Evolutionary conservation across 2,888 invertebrate genomes (phyloP).

Genomic region (Acanthosoma haemorrhoidale): DNA sequence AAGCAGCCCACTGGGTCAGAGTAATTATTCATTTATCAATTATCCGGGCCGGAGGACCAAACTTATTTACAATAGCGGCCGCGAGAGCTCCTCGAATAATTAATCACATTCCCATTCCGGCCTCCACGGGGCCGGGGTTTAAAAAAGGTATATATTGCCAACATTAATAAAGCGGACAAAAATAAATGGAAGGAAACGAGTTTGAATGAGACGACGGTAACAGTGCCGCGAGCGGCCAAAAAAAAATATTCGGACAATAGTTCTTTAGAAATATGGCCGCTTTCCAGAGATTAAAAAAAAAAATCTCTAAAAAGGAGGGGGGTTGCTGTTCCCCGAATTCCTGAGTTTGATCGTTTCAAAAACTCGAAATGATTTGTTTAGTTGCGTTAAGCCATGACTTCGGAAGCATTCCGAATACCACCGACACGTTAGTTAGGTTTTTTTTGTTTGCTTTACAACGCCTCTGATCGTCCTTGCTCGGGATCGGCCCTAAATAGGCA

Average conservation of each 20-base stretch:
- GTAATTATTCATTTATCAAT: too few relatives aligned
- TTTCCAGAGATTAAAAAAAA: background rate
- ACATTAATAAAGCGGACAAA: background rate
- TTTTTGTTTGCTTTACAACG: background rate
- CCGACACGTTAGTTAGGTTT: background rate
- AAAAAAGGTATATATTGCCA: too few relatives aligned
- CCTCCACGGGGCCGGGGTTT: too few relatives aligned
- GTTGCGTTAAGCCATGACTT: background rate
- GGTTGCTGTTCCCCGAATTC: too few relatives aligned
- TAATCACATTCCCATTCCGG: too few relatives aligned
- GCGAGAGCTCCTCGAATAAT: too few relatives aligned
- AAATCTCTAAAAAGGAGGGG: background rate
- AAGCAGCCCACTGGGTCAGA: too few relatives aligned
- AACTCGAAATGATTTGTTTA: background rate
- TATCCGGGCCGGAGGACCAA: too few relatives aligned
- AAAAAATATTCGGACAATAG: constrained; percentile 6
- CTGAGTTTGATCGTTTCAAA: background rate
- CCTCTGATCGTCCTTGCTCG: background rate
- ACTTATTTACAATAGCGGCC: too few relatives aligned
- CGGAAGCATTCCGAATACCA: background rate
- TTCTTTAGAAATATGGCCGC: background rate
- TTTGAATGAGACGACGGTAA: background rate
- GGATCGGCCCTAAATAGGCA: background rate
- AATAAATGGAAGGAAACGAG: background rate
- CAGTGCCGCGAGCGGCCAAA: background rate